These are phyloP conservation scores for Drosophila leontia DNA, from an alignment of 1,140 invertebrate species.

Conservation along the genomic window DNA sequence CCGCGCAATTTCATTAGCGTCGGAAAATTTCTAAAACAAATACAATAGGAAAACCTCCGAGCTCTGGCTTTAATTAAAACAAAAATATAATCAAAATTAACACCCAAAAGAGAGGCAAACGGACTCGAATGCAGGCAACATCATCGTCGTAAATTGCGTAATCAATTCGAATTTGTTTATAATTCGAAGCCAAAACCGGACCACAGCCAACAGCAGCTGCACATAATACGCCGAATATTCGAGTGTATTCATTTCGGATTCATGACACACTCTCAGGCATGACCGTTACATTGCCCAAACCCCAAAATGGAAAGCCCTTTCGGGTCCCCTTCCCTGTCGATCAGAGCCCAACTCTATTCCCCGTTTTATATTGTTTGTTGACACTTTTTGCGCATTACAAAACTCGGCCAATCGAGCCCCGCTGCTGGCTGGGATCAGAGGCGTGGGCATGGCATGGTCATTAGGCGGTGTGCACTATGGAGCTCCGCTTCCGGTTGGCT, in stretches of 20 bases:
- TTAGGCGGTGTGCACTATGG: constrained; percentile 56
- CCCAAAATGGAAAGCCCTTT: constrained; percentile 41
- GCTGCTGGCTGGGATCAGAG: constrained; percentile 2
- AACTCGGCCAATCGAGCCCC: constrained; percentile 41
- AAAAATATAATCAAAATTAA: constrained; percentile 55
- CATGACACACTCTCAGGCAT: constrained; percentile 61
- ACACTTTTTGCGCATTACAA: constrained; percentile 70
- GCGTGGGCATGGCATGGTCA: constrained; percentile 52
- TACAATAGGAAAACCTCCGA: constrained; percentile 48
- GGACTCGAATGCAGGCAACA: constrained; percentile 56
- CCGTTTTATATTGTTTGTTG: constrained; percentile 45
- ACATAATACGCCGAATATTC: constrained; percentile 43
- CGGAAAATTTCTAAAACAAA: constrained; percentile 51
- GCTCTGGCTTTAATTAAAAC: constrained; percentile 59
- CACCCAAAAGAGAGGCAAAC: constrained; percentile 40
- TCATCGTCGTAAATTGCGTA: constrained; percentile 52
- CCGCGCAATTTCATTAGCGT: constrained; percentile 55
- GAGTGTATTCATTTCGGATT: constrained; percentile 38
- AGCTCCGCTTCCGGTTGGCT: constrained; percentile 60
- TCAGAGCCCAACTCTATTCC: constrained; percentile 8
- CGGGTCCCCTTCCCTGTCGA: constrained; percentile 6
- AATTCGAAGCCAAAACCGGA: constrained; percentile 64
- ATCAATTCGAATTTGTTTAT: constrained; percentile 65
- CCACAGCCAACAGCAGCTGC: constrained; percentile 56
- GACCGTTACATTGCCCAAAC: constrained; percentile 71